phyloP scores from a whole-genome alignment of 2,113 vertebrate species.

The Tupaia chinensis region DNA sequence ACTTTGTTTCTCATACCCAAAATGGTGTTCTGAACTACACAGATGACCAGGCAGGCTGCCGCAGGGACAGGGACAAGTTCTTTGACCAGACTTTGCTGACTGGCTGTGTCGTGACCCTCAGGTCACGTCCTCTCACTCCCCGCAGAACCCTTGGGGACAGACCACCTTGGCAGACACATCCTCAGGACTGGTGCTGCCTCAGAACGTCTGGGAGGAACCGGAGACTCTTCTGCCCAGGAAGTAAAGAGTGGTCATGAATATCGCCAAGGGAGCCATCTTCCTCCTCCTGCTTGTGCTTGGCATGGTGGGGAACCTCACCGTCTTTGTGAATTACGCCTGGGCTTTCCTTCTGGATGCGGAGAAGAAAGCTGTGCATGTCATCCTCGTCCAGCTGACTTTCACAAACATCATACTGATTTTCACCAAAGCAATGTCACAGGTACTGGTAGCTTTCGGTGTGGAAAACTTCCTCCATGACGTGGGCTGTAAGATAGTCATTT shows the following conservation, averaged over 20 bases:
- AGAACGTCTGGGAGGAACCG: neutral
- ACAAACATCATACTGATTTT: neutral
- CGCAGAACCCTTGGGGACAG: no score
- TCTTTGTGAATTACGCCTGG: neutral
- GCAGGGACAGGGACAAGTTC: neutral
- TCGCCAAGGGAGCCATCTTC: neutral
- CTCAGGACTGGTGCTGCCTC: neutral
- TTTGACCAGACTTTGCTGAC: neutral
- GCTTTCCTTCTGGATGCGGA: neutral
- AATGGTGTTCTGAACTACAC: no score
- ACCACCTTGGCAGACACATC: neutral
- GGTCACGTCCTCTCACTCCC: no score
- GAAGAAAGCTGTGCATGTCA: neutral
- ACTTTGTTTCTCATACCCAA: neutral
- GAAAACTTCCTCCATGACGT: neutral
- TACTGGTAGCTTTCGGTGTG: neutral
- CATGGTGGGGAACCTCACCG: neutral
- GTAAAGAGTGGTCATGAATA: neutral
- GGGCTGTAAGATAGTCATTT: neutral
- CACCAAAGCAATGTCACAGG: neutral
- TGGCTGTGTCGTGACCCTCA: no score
- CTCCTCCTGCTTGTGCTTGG: neutral
- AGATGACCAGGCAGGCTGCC: no score
- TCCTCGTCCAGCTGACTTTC: slow-evolving; percentile 16
- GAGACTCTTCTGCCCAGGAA: neutral